Conservation (phyloP, 2,113 vertebrate species). For the Odocoileus virginianus region DNA sequence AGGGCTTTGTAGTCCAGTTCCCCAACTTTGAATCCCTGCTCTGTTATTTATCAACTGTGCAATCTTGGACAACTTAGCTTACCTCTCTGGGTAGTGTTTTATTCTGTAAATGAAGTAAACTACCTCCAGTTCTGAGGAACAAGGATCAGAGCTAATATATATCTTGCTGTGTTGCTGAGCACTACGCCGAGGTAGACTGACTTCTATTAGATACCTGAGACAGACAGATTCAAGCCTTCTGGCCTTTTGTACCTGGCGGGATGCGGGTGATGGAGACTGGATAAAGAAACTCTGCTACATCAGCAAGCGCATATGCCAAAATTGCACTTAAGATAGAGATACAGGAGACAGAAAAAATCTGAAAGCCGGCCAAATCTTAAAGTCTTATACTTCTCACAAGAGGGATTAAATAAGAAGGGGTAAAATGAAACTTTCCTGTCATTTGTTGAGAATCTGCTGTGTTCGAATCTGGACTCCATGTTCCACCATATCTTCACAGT, state of each 20-base stretch:
- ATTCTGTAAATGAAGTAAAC: constrained; percentile 21
- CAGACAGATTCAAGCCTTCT: constrained; percentile 8
- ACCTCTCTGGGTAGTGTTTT: background rate
- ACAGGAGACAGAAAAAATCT: background rate
- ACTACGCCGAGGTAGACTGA: background rate
- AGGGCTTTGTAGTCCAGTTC: background rate
- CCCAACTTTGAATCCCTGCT: background rate
- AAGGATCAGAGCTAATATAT: background rate
- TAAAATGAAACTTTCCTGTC: background rate
- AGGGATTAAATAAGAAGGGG: background rate
- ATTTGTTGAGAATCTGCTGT: background rate
- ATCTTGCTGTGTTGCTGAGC: constrained; percentile 8
- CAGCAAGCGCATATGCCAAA: constrained; percentile 55
- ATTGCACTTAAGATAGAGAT: constrained; percentile 33
- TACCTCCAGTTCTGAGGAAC: background rate
- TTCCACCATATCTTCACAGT: background rate
- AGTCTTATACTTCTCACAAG: background rate
- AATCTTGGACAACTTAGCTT: background rate
- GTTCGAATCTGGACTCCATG: background rate
- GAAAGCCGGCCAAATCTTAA: constrained; percentile 28
- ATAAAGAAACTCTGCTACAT: background rate
- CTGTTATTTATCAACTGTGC: background rate
- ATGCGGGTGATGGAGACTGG: background rate
- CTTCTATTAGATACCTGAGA: background rate
- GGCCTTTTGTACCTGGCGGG: background rate